Evolutionary conservation across 2,797 vertebrate genomes (phyloP), one percentile per base, ranked within the genome.

Genomic region (Chiloscyllium punctatum): DNA sequence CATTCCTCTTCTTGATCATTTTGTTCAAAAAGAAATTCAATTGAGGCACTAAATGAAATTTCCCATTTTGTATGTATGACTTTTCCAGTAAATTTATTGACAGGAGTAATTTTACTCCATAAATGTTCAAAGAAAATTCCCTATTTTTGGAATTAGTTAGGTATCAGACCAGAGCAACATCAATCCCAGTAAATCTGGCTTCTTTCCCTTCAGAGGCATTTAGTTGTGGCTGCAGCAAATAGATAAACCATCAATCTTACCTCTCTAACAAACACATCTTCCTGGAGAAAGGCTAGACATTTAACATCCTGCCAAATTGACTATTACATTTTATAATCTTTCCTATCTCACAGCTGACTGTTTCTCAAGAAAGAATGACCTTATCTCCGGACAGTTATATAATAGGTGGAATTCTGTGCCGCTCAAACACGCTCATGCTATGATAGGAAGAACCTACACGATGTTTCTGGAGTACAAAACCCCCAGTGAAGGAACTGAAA

Each of bases 221-320:
- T 91, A 66, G 88, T 66, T 69, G n/a, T 92, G 90, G 66, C 66
- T 92, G 62, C 90, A 92, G 62, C 90, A 92, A 92, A 42, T 37
- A 92, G 90, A 42, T 92, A 69, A 92, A 18, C n/a, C 90, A 92
- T 69, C 90, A 92, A 69, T 92, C 16, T 37, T 92, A 62, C 42
- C 90, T 42, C 62, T 68, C 90, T 69, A 62, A 37, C 62, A 92
- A 92, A 25, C 62, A 92, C n/a, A 69, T 62, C 37, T 66, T 57
- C 18, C 90, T 68, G n/a, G 90, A 42, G 90, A 92, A 69, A 68
- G 21, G 90, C 90, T 66, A 92, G 33, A 69, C 25, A n/a, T 92
- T 69, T 69, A 68, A 92, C 62, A 69, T 92, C 62, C 62, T 92
- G 90, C 62, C 62, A 69, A 92, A 23, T 92, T 92, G 62, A 92